Percentiles rank a stretch among this genome's conserved stretches.
Evolutionary conservation across 1,140 invertebrate species (phyloP).

Genomic region (Olivierus martensii): DNA sequence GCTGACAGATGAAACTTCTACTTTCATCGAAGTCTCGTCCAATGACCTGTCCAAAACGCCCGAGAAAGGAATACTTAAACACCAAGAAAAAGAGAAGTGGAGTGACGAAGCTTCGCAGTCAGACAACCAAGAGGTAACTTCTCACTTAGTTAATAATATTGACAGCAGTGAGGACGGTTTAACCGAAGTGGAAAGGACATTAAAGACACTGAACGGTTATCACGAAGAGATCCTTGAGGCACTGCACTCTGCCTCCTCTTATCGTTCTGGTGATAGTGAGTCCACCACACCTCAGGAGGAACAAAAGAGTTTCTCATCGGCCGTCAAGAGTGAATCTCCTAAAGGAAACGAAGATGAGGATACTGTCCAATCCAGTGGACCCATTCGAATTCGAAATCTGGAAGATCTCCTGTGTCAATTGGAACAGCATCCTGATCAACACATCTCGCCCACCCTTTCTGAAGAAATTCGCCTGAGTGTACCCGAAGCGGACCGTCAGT

Average conservation of each 20-base stretch:
- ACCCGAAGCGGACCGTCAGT: slow-evolving; percentile 75
- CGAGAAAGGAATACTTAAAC: slow-evolving; percentile 71
- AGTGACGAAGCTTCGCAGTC: slow-evolving; percentile 53
- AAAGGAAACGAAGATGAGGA: slow-evolving; percentile 22
- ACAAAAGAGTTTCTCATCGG: background rate
- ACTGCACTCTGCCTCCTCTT: slow-evolving; percentile 31
- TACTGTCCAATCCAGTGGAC: slow-evolving; percentile 25
- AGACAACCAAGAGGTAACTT: slow-evolving; percentile 38
- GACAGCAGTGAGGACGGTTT: slow-evolving; percentile 26
- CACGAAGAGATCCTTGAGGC: slow-evolving; percentile 83
- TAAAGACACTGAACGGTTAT: slow-evolving; percentile 78
- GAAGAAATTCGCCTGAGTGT: slow-evolving; percentile 85
- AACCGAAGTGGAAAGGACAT: slow-evolving; percentile 55
- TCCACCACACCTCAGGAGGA: background rate
- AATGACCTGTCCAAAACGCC: slow-evolving; percentile 57
- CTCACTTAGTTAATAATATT: slow-evolving; percentile 24
- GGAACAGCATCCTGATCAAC: slow-evolving; percentile 58
- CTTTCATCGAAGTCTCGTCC: slow-evolving; percentile 61
- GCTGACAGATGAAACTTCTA: slow-evolving; percentile 50
- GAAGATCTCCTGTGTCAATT: slow-evolving; percentile 81
- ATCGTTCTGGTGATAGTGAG: too few species aligned
- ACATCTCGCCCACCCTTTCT: slow-evolving; percentile 59
- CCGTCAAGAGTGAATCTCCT: background rate
- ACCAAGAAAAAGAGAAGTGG: slow-evolving; percentile 42
- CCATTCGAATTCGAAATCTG: slow-evolving; percentile 65